Evolutionary conservation across 2,888 invertebrate species (phyloP).

Genomic region (Coelogynopora nodosa): DNA sequence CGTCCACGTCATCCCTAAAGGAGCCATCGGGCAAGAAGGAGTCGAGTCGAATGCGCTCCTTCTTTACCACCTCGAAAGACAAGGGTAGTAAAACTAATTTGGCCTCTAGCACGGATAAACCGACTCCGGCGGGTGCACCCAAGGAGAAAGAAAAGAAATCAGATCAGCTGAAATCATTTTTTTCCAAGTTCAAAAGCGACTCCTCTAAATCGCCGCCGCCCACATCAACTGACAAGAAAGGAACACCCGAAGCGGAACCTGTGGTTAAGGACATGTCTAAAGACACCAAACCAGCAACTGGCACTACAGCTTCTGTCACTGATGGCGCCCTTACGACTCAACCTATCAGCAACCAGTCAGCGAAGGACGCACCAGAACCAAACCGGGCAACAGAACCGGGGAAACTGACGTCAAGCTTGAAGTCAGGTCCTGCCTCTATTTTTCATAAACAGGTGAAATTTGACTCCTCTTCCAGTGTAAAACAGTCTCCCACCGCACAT

Average conservation of each 20-base stretch:
- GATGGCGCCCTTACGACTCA: not conserved
- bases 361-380: not conserved
- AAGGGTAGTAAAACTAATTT: not conserved
- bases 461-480: not conserved
- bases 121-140: not conserved
- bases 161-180: not conserved
- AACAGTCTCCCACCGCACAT: not conserved
- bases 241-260: not conserved
- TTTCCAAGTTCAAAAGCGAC: not conserved
- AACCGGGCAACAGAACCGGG: not conserved
- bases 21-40: conserved; percentile 9
- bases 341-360: not conserved
- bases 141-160: not conserved
- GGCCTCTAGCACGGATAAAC: not conserved
- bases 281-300: not conserved
- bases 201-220: not conserved
- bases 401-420: not conserved
- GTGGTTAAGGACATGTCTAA: not conserved
- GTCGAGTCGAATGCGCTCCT: not conserved
- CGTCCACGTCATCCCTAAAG: not conserved
- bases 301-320: not conserved
- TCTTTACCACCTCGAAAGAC: not conserved
- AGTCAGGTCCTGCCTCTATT: not conserved
- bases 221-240: not conserved
- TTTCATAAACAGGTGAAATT: conserved; percentile 7